Conservation (phyloP, 37 sponge, comb jelly and placozoan species). For the Chondrilla cf. caribensis region DNA sequence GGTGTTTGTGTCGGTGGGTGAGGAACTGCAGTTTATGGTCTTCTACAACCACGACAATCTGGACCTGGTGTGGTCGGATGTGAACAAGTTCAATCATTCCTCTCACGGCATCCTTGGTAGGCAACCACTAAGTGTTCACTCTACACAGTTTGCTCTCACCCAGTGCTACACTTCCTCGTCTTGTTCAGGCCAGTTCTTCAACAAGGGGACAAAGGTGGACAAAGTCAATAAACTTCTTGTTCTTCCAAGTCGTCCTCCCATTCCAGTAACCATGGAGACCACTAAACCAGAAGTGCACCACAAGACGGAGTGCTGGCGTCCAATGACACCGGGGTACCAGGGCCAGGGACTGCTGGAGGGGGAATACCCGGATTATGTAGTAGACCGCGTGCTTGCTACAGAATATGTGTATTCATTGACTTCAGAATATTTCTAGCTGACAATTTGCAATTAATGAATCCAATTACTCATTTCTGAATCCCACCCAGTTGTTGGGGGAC, state of each 20-base stretch:
- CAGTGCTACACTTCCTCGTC: too few species aligned
- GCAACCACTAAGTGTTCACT: background rate
- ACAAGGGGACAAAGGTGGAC: constrained; percentile 36
- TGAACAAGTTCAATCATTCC: background rate
- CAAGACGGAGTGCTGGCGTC: constrained; percentile 40
- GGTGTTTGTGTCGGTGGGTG: too few species aligned
- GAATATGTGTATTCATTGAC: constrained; percentile 6
- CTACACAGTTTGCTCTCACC: too few species aligned
- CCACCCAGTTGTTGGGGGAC: too few species aligned
- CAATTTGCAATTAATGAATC: too few species aligned
- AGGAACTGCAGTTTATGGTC: background rate
- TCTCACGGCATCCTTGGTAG: constrained; percentile 1
- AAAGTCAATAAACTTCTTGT: constrained; percentile 26
- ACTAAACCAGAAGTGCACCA: constrained; percentile 30
- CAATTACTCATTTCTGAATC: too few species aligned
- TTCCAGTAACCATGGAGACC: background rate
- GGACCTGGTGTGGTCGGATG: constrained; percentile 3
- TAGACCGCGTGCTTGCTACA: constrained; percentile 28
- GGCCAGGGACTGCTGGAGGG: constrained; percentile 30
- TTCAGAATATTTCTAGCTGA: background rate
- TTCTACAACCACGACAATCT: constrained; percentile 2
- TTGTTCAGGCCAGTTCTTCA: constrained; percentile 51
- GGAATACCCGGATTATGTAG: constrained; percentile 22
- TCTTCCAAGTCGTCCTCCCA: constrained; percentile 16
- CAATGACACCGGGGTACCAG: constrained; percentile 61